These are phyloP conservation scores for Anolis carolinensis DNA, from an alignment of 2,113 vertebrate species.

Conservation along the genomic window DNA sequence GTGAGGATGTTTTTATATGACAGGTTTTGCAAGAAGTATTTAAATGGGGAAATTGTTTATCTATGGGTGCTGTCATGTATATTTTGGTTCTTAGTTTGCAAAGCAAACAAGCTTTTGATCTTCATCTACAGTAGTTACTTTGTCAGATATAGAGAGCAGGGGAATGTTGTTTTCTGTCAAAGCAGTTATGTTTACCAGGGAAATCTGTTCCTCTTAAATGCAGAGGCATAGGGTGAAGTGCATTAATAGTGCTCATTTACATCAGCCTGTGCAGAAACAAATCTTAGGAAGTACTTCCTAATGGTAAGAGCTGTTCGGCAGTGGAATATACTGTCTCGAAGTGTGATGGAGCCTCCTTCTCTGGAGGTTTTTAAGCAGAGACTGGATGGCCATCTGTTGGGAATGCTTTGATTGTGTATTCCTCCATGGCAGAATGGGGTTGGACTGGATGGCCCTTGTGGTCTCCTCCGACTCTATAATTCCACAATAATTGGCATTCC, in stretches of 20 bases:
- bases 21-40: no score
- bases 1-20: not conserved
- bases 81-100: not conserved
- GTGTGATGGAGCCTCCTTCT: no score
- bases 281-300: no score
- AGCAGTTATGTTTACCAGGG: not conserved
- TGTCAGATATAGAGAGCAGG: not conserved
- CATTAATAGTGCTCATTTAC: not conserved
- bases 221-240: not conserved
- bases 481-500: not conserved
- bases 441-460: no score
- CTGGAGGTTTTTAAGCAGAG: no score
- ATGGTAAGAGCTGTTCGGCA: no score
- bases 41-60: not conserved
- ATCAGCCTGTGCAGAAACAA: no score
- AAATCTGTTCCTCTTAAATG: not conserved
- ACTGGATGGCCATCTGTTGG: no score
- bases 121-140: not conserved
- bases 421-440: no score
- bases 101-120: not conserved
- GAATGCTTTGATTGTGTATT: no score
- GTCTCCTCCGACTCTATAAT: not conserved
- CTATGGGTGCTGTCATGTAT: not conserved
- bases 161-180: not conserved
- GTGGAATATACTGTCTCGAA: no score